Conservation (phyloP, 2,113 vertebrate species). For the Poicephalus meyeri region DNA sequence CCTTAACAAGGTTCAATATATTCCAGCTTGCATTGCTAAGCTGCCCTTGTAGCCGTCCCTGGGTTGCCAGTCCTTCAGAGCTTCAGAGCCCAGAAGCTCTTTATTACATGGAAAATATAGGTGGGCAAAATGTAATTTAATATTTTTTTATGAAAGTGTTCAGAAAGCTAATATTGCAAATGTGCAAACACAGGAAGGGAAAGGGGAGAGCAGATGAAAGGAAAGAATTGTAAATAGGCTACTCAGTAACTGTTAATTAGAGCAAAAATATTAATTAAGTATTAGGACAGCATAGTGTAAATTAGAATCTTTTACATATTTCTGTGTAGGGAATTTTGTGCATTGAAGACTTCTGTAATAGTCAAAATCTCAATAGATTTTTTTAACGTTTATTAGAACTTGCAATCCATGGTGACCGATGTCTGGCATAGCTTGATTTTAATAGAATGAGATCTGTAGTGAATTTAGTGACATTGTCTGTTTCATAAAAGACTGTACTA, state of each 20-base stretch:
- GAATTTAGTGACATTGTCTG: neutral
- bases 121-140: neutral
- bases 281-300: neutral
- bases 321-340: constrained; percentile 44
- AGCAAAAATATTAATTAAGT: constrained; percentile 54
- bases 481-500: neutral
- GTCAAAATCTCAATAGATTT: constrained; percentile 55
- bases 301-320: constrained; percentile 30
- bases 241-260: constrained; percentile 41
- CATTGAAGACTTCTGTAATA: constrained; percentile 27
- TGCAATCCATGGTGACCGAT: constrained; percentile 18
- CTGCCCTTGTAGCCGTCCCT: neutral
- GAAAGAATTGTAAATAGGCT: neutral
- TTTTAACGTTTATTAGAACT: constrained; percentile 32
- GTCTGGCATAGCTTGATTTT: neutral
- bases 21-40: neutral
- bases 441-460: neutral
- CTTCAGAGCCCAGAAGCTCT: neutral
- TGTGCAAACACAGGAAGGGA: neutral
- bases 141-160: neutral
- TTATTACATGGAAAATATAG: neutral
- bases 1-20: neutral
- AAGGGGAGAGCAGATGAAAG: neutral
- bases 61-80: neutral
- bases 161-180: neutral